Evolutionary conservation across 2,888 invertebrate species (phyloP).

Genomic region (Drosophila prolongata): DNA sequence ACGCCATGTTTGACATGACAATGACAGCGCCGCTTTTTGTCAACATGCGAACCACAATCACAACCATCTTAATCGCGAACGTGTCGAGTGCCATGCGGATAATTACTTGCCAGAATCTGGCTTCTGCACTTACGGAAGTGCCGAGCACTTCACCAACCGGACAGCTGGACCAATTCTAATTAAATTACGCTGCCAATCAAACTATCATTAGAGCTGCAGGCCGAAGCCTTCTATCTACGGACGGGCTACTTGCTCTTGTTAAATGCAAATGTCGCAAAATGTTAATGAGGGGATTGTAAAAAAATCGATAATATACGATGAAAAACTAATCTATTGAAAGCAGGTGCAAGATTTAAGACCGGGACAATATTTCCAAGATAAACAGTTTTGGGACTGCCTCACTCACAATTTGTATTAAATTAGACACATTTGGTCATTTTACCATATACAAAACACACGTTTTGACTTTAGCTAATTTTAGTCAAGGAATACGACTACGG

Average conservation of each 20-base stretch:
- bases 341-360: constrained; percentile 8
- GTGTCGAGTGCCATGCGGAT: constrained; percentile 12
- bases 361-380: background rate
- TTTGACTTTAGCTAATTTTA: background rate
- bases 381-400: no score
- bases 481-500: background rate
- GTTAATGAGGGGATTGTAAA: constrained; percentile 58
- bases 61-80: constrained; percentile 26
- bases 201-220: constrained; percentile 42
- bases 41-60: constrained; percentile 28
- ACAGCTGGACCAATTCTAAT: constrained; percentile 31
- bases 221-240: background rate
- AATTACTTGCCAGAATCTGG: constrained; percentile 30
- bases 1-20: constrained; percentile 67
- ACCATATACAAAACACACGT: no score
- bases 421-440: background rate
- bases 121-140: constrained; percentile 20
- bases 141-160: constrained; percentile 8
- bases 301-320: background rate
- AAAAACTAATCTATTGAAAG: background rate
- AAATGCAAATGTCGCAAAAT: constrained; percentile 48
- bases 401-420: background rate
- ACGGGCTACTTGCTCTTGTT: constrained; percentile 25
- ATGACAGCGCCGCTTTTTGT: constrained; percentile 37
- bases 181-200: constrained; percentile 43